A percentile compares a stretch with the other conserved stretches of the same genome.
Conservation (phyloP, 2,113 vertebrate species). For the Silurus meridionalis region DNA sequence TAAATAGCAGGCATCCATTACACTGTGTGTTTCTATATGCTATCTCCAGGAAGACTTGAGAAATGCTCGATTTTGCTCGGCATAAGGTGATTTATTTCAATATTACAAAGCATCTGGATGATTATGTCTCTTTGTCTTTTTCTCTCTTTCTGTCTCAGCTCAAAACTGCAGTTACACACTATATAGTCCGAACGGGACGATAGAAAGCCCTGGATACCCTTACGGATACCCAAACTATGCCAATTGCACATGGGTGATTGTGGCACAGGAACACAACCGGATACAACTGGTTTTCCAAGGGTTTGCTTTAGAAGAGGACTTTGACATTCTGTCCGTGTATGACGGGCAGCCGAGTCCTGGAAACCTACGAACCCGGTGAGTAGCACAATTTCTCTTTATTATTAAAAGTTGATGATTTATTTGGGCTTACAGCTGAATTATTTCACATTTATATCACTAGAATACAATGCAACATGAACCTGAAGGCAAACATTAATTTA, state of each 20-base stretch:
- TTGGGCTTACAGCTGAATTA: neutral
- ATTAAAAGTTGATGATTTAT: neutral
- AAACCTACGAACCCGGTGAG: slow-evolving; percentile 89
- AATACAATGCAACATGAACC: no score
- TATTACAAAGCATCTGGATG: neutral
- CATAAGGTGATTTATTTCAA: neutral
- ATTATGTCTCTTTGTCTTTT: neutral
- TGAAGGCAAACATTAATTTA: neutral
- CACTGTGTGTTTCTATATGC: neutral
- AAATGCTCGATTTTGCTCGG: neutral
- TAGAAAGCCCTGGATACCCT: slow-evolving; percentile 96
- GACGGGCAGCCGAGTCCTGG: slow-evolving; percentile 88
- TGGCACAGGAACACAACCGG: slow-evolving; percentile 88
- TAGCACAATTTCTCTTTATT: neutral
- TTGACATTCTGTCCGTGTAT: slow-evolving; percentile 92
- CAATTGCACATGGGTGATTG: slow-evolving; percentile 98
- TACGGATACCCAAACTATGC: slow-evolving; percentile 98
- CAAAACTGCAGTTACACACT: slow-evolving; percentile 95
- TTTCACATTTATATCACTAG: neutral
- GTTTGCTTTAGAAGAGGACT: slow-evolving; percentile 97
- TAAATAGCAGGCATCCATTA: neutral
- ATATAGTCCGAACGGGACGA: slow-evolving; percentile 90
- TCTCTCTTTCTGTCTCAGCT: slow-evolving; percentile 72
- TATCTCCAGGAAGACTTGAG: neutral
- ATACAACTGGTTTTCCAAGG: slow-evolving; percentile 98